Conservation (phyloP, 2,888 invertebrate species). For the Philereme transversata region DNA sequence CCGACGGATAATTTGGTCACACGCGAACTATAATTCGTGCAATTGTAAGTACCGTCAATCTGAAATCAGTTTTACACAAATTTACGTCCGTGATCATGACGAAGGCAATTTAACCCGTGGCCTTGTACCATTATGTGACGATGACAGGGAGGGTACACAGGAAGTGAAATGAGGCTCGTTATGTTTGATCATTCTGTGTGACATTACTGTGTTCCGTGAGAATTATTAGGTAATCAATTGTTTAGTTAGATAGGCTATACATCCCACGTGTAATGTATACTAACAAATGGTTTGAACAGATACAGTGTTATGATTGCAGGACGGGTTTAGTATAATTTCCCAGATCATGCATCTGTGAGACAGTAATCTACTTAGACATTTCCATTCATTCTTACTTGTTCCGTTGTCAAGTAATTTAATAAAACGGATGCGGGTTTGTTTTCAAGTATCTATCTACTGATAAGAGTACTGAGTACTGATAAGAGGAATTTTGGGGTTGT, state of each 20-base stretch:
- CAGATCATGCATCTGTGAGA: too few relatives aligned
- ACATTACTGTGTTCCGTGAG: constrained; percentile 48
- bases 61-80: constrained; percentile 10
- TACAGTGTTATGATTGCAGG: too few relatives aligned
- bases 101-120: constrained; percentile 47
- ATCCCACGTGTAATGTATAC: neutral
- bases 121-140: constrained; percentile 58
- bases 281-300: too few relatives aligned
- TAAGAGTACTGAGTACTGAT: too few relatives aligned
- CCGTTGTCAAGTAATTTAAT: too few relatives aligned
- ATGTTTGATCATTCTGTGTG: constrained; percentile 36
- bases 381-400: too few relatives aligned
- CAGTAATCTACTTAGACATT: too few relatives aligned
- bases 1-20: neutral
- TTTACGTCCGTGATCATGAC: constrained; percentile 38
- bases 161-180: constrained; percentile 58
- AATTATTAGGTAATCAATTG: constrained; percentile 28
- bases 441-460: too few relatives aligned
- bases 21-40: neutral
- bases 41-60: constrained; percentile 5
- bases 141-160: constrained; percentile 60
- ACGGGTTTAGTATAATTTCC: too few relatives aligned
- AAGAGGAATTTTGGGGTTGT: too few relatives aligned
- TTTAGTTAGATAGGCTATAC: neutral
- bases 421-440: too few relatives aligned